These are phyloP conservation scores for Phengaris arion DNA, from an alignment of 2,888 invertebrate genomes.

Conservation along the genomic window DNA sequence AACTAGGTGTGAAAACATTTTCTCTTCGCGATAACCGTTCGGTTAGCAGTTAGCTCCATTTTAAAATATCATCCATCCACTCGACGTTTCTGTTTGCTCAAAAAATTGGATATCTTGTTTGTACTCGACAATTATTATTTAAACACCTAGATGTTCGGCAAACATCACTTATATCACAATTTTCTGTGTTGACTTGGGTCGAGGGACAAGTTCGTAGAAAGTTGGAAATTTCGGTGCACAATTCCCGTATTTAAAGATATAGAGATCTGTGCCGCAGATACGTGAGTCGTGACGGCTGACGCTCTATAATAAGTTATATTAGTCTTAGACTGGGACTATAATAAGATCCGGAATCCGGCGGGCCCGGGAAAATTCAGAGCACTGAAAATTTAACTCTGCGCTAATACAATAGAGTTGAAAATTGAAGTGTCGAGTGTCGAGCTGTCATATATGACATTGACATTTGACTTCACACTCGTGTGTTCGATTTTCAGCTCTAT, in stretches of 20 bases:
- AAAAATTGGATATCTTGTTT: slow-evolving; percentile 25
- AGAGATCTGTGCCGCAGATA: not conserved
- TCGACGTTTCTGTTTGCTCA: slow-evolving; percentile 9
- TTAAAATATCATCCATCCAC: slow-evolving; percentile 3
- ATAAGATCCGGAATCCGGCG: too few relatives aligned
- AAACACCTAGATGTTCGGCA: slow-evolving; percentile 2
- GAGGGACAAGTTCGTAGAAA: slow-evolving; percentile 11
- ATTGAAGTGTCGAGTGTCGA: too few relatives aligned
- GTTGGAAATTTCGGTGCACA: not conserved
- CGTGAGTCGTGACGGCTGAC: too few relatives aligned
- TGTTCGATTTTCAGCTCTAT: too few relatives aligned
- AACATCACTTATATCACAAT: slow-evolving; percentile 1
- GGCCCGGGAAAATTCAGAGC: too few relatives aligned
- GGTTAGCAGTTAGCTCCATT: not conserved
- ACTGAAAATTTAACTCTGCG: too few relatives aligned
- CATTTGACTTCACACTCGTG: too few relatives aligned
- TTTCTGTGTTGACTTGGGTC: not conserved
- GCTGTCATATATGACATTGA: too few relatives aligned
- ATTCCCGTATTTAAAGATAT: not conserved
- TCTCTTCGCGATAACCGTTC: not conserved
- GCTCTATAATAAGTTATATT: too few relatives aligned
- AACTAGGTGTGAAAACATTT: slow-evolving; percentile 11
- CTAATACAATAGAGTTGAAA: too few relatives aligned
- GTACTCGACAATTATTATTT: slow-evolving; percentile 18
- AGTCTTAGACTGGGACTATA: too few relatives aligned